These are phyloP conservation scores for Apostichopus parvimensis DNA, from an alignment of 35 echinoderm and acorn worm genomes.

Conservation along the genomic window DNA sequence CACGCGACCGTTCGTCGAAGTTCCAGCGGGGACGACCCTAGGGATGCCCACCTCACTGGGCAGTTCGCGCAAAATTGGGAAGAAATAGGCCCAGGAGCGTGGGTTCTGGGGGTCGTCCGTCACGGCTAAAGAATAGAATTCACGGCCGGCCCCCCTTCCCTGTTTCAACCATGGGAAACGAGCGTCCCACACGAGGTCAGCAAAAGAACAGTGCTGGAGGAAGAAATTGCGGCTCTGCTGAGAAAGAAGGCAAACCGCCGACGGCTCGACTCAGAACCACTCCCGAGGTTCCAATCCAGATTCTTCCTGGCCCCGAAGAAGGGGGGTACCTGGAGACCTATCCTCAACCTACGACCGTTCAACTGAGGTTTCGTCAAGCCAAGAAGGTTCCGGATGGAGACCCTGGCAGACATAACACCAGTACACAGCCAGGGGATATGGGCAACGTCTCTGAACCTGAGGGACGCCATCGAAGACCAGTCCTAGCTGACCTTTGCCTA, in stretches of 20 bases:
- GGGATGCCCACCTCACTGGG: conserved; percentile 35
- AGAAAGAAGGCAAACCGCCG: not conserved
- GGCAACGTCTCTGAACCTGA: too few relatives aligned
- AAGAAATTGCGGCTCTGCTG: conserved; percentile 1
- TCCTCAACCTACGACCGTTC: not conserved
- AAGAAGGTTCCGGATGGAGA: not conserved
- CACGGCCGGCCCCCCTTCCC: not conserved
- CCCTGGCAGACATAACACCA: not conserved
- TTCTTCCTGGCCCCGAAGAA: not conserved
- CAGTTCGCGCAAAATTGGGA: conserved; percentile 4
- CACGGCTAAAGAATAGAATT: conserved; percentile 25
- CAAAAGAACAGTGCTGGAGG: not conserved
- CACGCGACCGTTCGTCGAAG: not conserved
- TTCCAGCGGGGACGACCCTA: not conserved
- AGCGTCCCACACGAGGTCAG: not conserved
- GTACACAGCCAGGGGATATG: not conserved
- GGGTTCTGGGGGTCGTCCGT: conserved; percentile 22
- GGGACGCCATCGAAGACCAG: not conserved
- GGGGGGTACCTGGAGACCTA: not conserved
- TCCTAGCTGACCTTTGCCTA: not conserved
- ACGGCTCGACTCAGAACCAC: too few relatives aligned
- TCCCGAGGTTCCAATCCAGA: too few relatives aligned
- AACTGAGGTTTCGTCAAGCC: not conserved
- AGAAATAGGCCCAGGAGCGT: not conserved
- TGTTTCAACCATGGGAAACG: not conserved